Base-by-base conservation (phyloP, 2,888 invertebrate genomes). In the Drosophila anomelani region DNA sequence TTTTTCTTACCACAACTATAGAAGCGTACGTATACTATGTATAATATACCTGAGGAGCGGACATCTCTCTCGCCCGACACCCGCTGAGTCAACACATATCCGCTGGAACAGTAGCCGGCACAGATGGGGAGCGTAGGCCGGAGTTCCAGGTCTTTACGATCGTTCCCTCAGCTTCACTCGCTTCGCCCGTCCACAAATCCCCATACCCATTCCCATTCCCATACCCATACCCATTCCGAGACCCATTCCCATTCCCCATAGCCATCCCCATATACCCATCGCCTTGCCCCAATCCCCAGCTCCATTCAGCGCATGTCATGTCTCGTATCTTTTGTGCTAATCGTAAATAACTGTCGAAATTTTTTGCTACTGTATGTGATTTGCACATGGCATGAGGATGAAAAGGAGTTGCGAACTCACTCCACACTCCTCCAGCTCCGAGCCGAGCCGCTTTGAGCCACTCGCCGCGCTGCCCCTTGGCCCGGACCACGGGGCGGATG, bases 331-430 rank as follows among this genome's bases (percentile, higher is more conserved):
- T 86, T 83, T 88, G 87, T 84, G 84, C 84, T 84, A 84, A 84
- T 85, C 85, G 85, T 85, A 85, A 89, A 85, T 89, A 85, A 85
- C 85, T 89, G 85, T 85, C 89, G 85, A 85, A 85, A 85, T 89
- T 89, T 89, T 82, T 88, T 85, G 85, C 85, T 85, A 85, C 85
- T 88, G 85, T 85, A 82, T 85, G 89, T 87, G 84, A 84, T 89
- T 89, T 89, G 80, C 81, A 77, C 85, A 77, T 78, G 77, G 83
- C 77, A 84, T 73, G 71, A 78, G 80, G 76, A 81, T 79, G 80
- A 72, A 77, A 76, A 87, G 82, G 73, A 81, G 84, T 77, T 75
- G 67, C 82, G 79, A 73, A 85, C 64, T 79, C 79, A 66, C 64
- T 79, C 80, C 62, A 44, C 55, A 13, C 44, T n/a, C 29, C 8